Evolutionary conservation across 2,888 invertebrate genomes (phyloP).

Genomic region (Nezara viridula): DNA sequence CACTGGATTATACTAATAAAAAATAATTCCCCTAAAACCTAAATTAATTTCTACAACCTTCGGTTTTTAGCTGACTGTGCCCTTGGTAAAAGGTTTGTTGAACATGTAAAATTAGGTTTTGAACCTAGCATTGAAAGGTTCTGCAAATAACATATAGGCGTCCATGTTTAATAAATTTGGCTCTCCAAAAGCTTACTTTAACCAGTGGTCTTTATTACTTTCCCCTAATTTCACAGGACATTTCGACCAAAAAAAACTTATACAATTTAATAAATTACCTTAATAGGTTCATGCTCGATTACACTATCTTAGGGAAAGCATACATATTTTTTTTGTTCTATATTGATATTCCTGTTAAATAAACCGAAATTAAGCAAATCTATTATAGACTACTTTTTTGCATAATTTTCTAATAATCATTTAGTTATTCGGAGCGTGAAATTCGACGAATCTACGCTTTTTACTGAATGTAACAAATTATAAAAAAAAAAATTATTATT

Average conservation of each 20-base stretch:
- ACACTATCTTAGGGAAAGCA: neutral
- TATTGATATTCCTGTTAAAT: neutral
- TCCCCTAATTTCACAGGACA: neutral
- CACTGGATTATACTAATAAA: no score
- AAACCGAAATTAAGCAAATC: neutral
- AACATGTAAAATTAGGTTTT: no score
- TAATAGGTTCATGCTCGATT: neutral
- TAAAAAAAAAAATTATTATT: neutral
- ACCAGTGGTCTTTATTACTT: neutral
- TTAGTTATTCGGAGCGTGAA: neutral
- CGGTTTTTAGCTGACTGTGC: no score
- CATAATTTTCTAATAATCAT: neutral
- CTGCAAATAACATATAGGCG: no score
- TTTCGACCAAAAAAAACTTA: neutral
- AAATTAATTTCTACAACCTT: no score
- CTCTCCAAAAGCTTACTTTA: neutral
- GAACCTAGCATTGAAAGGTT: no score
- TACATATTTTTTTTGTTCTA: neutral
- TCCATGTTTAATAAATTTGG: neutral
- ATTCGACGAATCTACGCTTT: neutral
- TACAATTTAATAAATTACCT: neutral
- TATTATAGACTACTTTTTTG: neutral
- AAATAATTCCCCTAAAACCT: no score
- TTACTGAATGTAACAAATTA: neutral
- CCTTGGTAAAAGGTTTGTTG: no score